Evolutionary conservation across 2,888 invertebrate genomes (phyloP).

Genomic region (Aleiodes testaceus): DNA sequence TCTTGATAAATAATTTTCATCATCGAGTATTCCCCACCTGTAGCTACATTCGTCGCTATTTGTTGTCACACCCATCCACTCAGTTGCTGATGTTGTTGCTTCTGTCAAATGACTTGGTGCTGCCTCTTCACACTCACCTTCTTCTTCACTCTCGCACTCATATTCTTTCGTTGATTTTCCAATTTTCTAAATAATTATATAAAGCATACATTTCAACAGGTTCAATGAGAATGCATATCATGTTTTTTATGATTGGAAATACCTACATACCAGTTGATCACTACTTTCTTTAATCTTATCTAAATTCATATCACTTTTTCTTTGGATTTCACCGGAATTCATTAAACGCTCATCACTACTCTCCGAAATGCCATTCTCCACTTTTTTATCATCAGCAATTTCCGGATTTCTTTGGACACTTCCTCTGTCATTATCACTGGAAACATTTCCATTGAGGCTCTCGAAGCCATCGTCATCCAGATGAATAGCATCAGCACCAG

Average conservation of each 20-base stretch:
- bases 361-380: slow-evolving; percentile 4
- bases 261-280: slow-evolving; percentile 41
- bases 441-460: slow-evolving; percentile 87
- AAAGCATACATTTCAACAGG: not conserved
- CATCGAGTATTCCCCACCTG: slow-evolving; percentile 65
- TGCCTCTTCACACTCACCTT: slow-evolving; percentile 77
- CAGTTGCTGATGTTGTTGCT: slow-evolving; percentile 80
- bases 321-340: slow-evolving; percentile 12
- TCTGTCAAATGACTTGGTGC: slow-evolving; percentile 77
- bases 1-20: slow-evolving; percentile 7
- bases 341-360: slow-evolving; percentile 41
- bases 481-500: slow-evolving; percentile 61
- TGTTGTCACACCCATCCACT: slow-evolving; percentile 92
- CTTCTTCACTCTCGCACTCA: slow-evolving; percentile 77
- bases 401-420: slow-evolving; percentile 39
- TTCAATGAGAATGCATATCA: not conserved
- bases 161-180: slow-evolving; percentile 50
- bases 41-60: slow-evolving; percentile 92
- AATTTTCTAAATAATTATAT: slow-evolving; percentile 51
- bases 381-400: slow-evolving; percentile 25
- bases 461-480: slow-evolving; percentile 88
- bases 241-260: not conserved
- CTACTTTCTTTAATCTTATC: slow-evolving; percentile 29
- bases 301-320: slow-evolving; percentile 11
- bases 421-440: slow-evolving; percentile 79